A percentile compares a stretch with the other conserved stretches of the same genome.
These are phyloP conservation scores for Drosophila formosana DNA, from an alignment of 2,888 invertebrate species.

Conservation along the genomic window DNA sequence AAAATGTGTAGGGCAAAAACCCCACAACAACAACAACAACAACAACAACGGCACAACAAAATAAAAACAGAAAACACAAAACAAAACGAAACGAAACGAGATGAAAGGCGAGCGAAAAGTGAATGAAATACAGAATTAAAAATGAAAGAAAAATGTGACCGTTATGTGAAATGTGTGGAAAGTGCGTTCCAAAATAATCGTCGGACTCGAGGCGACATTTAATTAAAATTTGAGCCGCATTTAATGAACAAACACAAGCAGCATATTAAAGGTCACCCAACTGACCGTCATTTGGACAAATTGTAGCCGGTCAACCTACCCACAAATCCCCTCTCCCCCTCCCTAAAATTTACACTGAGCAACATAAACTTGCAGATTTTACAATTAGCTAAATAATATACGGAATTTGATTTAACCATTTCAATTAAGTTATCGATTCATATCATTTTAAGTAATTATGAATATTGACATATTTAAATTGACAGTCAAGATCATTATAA, in stretches of 20 bases:
- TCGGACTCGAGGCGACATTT: constrained; percentile 31
- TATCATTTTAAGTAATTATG: too few relatives aligned
- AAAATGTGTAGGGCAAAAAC: constrained; percentile 59
- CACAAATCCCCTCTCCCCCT: neutral
- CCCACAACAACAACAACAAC: constrained; percentile 7
- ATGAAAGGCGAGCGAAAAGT: constrained; percentile 39
- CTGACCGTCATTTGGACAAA: constrained; percentile 42
- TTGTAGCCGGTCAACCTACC: constrained; percentile 33
- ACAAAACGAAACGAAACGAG: constrained; percentile 15
- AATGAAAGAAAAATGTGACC: constrained; percentile 21
- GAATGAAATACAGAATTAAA: constrained; percentile 42
- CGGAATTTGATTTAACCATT: neutral
- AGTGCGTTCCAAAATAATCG: constrained; percentile 37
- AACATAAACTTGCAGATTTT: constrained; percentile 4
- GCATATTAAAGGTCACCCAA: constrained; percentile 45
- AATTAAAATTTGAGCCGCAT: constrained; percentile 45
- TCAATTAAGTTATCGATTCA: neutral
- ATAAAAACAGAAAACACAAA: constrained; percentile 35
- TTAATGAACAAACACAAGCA: constrained; percentile 40
- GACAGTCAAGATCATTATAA: too few relatives aligned
- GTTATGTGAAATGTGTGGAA: constrained; percentile 41
- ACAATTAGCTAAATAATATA: neutral
- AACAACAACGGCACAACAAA: neutral
- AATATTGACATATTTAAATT: too few relatives aligned
- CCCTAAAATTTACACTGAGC: constrained; percentile 15